Evolutionary conservation across 2,888 invertebrate genomes (phyloP).

Genomic region (Mesoligia furuncula): DNA sequence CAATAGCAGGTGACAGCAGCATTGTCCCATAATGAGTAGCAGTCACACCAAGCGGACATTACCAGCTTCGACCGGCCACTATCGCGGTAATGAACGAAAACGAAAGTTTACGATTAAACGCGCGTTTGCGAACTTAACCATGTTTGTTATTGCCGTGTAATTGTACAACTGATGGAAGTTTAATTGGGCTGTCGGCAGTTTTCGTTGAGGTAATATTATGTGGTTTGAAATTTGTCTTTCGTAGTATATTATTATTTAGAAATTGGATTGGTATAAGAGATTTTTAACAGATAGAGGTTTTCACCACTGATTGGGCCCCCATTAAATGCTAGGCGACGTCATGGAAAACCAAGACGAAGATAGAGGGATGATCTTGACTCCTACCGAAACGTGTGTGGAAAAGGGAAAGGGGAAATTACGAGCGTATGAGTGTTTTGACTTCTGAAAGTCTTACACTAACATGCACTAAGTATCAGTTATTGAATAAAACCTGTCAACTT

Average conservation of each 20-base stretch:
- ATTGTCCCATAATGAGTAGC: constrained; percentile 72
- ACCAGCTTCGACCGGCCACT: constrained; percentile 57
- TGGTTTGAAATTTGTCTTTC: constrained; percentile 19
- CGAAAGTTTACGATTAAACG: constrained; percentile 71
- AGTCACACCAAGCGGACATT: constrained; percentile 80
- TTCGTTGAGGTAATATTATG: constrained; percentile 2
- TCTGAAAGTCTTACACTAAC: not conserved
- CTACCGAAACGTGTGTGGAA: not conserved
- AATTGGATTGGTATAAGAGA: not conserved
- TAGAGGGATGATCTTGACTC: not conserved
- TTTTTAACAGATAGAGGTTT: not conserved
- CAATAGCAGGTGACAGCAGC: constrained; percentile 52
- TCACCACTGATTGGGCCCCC: not conserved
- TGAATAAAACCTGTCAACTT: not conserved
- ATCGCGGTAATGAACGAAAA: constrained; percentile 74
- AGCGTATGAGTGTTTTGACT: not conserved
- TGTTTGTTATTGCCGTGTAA: constrained; percentile 58
- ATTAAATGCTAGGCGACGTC: not conserved
- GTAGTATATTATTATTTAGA: not conserved
- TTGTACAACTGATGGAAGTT: constrained; percentile 43
- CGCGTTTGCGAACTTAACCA: constrained; percentile 47
- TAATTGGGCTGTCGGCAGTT: constrained; percentile 39
- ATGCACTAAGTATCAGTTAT: not conserved
- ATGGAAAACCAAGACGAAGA: not conserved
- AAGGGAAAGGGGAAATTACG: not conserved